Evolutionary conservation across 2,888 invertebrate genomes (phyloP), one percentile per base, ranked within the genome.

Genomic region (Rhagonycha fulva): DNA sequence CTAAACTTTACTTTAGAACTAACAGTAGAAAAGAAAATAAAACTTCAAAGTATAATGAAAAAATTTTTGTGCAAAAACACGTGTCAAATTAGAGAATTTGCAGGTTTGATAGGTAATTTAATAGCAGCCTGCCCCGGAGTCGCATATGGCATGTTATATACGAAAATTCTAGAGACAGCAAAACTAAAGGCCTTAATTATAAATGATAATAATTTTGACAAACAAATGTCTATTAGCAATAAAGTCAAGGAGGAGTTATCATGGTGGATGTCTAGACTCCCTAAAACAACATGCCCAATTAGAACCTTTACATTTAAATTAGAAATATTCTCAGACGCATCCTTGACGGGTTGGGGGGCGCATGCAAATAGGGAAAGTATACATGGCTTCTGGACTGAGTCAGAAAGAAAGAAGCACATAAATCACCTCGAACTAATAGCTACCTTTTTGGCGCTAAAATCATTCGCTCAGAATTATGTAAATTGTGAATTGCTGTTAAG

Each of bases 251-350:
- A 11, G 11, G 80, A 81, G 30, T 68, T 82, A n/a, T 11, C 68
- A 26, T 82, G 79, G 81, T 81, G 79, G 82, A 62, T 70, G n/a
- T 3, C 69, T 12, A 76, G 78, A n/a, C 79, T 80, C 14, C 24
- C 63, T 9, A 62, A 28, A 10, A 24, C 76, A 10, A 32, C 14
- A n/a, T 71, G 74, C 62, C 63, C 67, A n/a, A 78, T 82, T 26
- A 75, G 62, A 73, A 14, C 30, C 14, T 14, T 76, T 26, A 47
- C n/a, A 9, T 82, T 74, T 76, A 67, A 14, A 14, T 12, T 80
- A 30, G 81, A 82, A 77, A 82, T 83, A 71, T 83, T 74, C 70
- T 79, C 82, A 1, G 82, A 82, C 72, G 81, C 81, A 3, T 80
- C 81, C 14, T 28, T 28, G n/a, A 66, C 77, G 10, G 82, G 81